phyloP scores from a whole-genome alignment of 2,113 vertebrate species.

The Thamnophis sirtalis region DNA sequence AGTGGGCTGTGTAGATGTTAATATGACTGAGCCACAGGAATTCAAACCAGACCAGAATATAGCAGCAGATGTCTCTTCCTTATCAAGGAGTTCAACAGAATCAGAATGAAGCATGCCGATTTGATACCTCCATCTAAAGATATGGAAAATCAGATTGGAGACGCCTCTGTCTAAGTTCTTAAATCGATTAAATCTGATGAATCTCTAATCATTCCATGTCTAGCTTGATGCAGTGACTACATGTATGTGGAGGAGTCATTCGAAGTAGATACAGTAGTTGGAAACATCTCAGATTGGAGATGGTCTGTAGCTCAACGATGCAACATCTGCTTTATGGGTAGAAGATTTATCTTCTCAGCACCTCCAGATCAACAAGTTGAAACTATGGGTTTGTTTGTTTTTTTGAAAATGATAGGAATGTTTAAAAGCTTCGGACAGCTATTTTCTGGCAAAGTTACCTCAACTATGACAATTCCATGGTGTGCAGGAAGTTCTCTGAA shows the following conservation, averaged over 20 bases:
- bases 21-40: neutral
- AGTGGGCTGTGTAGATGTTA: neutral
- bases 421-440: neutral
- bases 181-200: neutral
- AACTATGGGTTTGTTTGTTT: neutral
- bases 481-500: neutral
- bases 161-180: neutral
- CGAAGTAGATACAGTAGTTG: neutral
- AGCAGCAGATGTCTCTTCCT: constrained; percentile 10
- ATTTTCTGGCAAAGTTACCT: neutral
- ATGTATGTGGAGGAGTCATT: neutral
- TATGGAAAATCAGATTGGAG: neutral
- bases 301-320: neutral
- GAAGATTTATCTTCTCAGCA: neutral
- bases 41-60: neutral
- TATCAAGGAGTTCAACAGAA: neutral
- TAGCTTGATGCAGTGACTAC: neutral
- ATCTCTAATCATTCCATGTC: neutral
- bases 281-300: neutral
- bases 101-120: neutral
- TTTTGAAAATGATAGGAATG: neutral
- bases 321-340: neutral
- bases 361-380: neutral
- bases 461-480: neutral
- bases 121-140: constrained; percentile 12